Percentiles rank a stretch among this genome's conserved stretches.
phyloP scores from a whole-genome alignment of 2,888 invertebrate species.

The Chloroclystis v-ata region DNA sequence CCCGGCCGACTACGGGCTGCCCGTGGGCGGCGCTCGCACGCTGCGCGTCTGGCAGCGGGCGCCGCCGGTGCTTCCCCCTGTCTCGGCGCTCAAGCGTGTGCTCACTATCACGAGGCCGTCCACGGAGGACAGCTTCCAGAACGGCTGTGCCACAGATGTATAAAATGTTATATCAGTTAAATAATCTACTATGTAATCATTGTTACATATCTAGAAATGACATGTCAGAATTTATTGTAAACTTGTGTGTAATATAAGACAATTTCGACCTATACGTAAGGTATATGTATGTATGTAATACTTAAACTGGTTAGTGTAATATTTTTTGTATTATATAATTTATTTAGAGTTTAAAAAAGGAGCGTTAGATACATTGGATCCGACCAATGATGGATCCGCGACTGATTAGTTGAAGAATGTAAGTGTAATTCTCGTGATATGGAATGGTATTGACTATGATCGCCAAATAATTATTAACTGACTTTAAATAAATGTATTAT shows the following conservation, averaged over 20 bases:
- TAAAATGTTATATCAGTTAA: slow-evolving; percentile 57
- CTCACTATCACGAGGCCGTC: slow-evolving; percentile 90
- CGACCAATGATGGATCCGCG: slow-evolving; percentile 63
- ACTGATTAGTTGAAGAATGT: slow-evolving; percentile 76
- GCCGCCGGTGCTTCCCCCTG: slow-evolving; percentile 90
- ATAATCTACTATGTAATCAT: slow-evolving; percentile 25
- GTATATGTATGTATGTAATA: slow-evolving; percentile 53
- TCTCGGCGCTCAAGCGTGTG: slow-evolving; percentile 89
- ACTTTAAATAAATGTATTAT: slow-evolving; percentile 45
- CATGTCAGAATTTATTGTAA: slow-evolving; percentile 53
- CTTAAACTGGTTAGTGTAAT: slow-evolving; percentile 64
- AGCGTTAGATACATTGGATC: slow-evolving; percentile 69
- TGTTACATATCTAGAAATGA: slow-evolving; percentile 48
- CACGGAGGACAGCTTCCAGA: slow-evolving; percentile 94
- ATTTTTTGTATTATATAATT: slow-evolving; percentile 78
- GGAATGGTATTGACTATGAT: slow-evolving; percentile 71
- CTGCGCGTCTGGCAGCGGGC: slow-evolving; percentile 92
- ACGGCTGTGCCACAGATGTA: slow-evolving; percentile 95
- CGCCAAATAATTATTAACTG: slow-evolving; percentile 72
- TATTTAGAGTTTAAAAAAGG: slow-evolving; percentile 71
- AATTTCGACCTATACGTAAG: slow-evolving; percentile 54
- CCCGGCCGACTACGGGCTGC: slow-evolving; percentile 88
- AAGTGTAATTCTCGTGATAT: slow-evolving; percentile 73
- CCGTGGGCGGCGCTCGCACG: slow-evolving; percentile 84
- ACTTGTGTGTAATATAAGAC: slow-evolving; percentile 49